These are phyloP conservation scores for Vimba vimba DNA, from an alignment of 2,113 vertebrate species.

Conservation along the genomic window DNA sequence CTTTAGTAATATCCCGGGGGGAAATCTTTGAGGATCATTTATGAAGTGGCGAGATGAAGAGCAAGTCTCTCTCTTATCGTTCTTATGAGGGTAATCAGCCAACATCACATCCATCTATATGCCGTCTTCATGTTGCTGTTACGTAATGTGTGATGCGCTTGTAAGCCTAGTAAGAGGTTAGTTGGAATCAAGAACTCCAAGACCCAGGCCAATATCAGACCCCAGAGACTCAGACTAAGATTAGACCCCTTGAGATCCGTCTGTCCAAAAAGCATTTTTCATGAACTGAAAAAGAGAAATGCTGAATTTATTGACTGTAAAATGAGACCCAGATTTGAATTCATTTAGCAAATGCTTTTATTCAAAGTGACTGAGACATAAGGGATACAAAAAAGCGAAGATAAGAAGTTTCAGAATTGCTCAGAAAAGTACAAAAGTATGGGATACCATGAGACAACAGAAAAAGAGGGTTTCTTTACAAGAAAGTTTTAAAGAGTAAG, in stretches of 20 bases:
- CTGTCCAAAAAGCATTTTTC: not conserved
- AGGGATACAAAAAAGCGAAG: not conserved
- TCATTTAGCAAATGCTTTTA: not conserved
- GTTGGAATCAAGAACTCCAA: not conserved
- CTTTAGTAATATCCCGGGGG: conserved; percentile 27
- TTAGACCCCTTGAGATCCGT: not conserved
- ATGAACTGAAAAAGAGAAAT: not conserved
- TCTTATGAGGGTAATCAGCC: conserved; percentile 3
- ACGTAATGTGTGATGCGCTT: not conserved
- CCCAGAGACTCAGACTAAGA: not conserved
- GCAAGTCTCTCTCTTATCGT: not conserved
- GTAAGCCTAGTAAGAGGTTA: not conserved
- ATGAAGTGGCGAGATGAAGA: conserved; percentile 35
- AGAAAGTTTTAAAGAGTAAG: not conserved
- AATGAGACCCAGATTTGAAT: not conserved
- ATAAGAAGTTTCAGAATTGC: not conserved
- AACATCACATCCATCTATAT: conserved; percentile 11
- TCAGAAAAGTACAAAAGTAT: conserved; percentile 15
- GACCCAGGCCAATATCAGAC: not conserved
- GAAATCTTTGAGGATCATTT: conserved; percentile 48
- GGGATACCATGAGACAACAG: not conserved
- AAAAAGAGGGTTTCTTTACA: not conserved
- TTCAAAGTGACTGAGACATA: not conserved
- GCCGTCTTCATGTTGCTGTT: not conserved
- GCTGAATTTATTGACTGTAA: not conserved